Base-by-base conservation (phyloP, 2,113 vertebrate genomes). In the Amphiprion percula region DNA sequence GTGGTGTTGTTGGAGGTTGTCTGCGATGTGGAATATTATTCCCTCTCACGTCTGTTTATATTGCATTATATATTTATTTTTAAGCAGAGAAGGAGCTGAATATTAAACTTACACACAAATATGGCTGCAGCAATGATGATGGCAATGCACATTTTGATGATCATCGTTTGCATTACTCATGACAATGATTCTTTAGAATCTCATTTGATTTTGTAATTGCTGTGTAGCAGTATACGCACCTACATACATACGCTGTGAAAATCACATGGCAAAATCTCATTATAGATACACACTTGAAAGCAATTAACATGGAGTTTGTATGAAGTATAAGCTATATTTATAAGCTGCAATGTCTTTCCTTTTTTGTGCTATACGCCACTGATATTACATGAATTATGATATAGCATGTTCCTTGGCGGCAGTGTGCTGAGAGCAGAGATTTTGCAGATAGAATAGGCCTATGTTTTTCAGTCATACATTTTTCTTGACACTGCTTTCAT, bases 401-500 rank as follows among this genome's bases (percentile, higher is more conserved):
- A 65, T 69, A 84, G 68, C 70, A 70, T 71, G 86, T 75, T 87
- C 75, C 75, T 87, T 24, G 78, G 77, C 80, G 68, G 86, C 79
- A 11, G 81, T 86, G 89, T 81, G 89, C 90, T 90, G 90, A 91
- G 90, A 93, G 89, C 74, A 86, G 86, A 92, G 90, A 93, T 94
- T 92, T 86, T 82, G 81, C 59, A 93, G 91, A 93, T 93, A 94
- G 91, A 93, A 85, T 74, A 78, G 87, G 86, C 84, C 89, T 88
- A 93, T 93, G 91, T 93, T 93, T 94, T 93, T 90, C 86, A 93
- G 90, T 94, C 91, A 84, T 93, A 91, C 92, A 94, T 94, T 94
- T 93, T 94, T 94, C 94, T 93, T 94, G 92, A 95, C 90, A 90
- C 88, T 86, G 92, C 93, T 95, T 94, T 95, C 93, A 94, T 95